Base-by-base conservation (phyloP, 2,888 invertebrate species). In the Blera fallax region DNA sequence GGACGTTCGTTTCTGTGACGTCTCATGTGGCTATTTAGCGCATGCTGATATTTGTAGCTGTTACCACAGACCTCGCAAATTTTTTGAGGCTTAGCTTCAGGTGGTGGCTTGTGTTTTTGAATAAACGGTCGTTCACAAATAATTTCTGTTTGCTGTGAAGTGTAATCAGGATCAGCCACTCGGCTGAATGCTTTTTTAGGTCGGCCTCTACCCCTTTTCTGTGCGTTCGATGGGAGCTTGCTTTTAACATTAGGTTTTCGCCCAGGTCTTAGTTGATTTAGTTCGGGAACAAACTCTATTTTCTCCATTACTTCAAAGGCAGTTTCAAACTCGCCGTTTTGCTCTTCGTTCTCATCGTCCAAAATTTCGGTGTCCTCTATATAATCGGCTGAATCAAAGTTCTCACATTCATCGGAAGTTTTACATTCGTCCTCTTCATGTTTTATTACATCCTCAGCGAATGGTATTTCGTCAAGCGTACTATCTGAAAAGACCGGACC, bases 51-150 rank as follows among this genome's bases (percentile, higher is more conserved):
- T 62, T 92, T 92, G 82, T 92, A 92, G 1, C 89, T 90, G 73
- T 92, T 92, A 6, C 92, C 92, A 45, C 92, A 92, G 21, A 92
- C 89, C 43, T 92, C 91, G 37, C 92, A 92, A 5, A 92, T 90
- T 87, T 91, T 91, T 0, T 89, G 88, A n/a, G 90, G 79, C 62
- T 89, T 89, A 11, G 69, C 37, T 29, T 88, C 88, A 0, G 77
- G 72, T 0, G 88, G 11, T 18, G 14, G 2, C 24, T 70, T 76
- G 11, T 24, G 50, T 18, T 72, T 73, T n/a, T 45, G 16, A 0
- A 32, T 29, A 5, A 45, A 48, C 3, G 52, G 16, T 2, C 54
- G 52, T 8, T 45, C 10, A 27, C 16, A 21, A 1, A 43, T 2
- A 2, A 27, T n/a, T n/a, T 43, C 50, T 1, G 27, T 4, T 7